Percentiles rank a stretch among this genome's conserved stretches.
Conservation (phyloP, 2,797 vertebrate species). For the Tenualosa thibaudeaui region DNA sequence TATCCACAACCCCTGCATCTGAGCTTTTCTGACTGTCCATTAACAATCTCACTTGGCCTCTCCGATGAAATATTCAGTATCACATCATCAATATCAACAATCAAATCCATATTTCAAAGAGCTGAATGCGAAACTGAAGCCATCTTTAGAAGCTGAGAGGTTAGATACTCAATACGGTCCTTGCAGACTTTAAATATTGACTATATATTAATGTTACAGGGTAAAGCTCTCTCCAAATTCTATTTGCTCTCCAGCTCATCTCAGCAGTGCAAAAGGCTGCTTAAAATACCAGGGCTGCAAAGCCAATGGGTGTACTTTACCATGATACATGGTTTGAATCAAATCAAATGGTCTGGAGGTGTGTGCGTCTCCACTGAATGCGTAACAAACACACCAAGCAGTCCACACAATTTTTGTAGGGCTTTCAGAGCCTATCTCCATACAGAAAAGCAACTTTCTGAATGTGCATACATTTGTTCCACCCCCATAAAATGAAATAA, state of each 20-base stretch:
- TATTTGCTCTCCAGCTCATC: conserved; percentile 32
- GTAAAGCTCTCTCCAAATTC: conserved; percentile 47
- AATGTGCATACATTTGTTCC: conserved; percentile 39
- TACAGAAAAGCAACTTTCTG: conserved; percentile 42
- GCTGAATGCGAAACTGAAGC: conserved; percentile 27
- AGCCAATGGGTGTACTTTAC: conserved; percentile 39
- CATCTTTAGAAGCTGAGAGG: conserved; percentile 26
- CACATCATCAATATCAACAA: conserved; percentile 43
- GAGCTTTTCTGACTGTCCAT: background rate
- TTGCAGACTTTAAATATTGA: conserved; percentile 42
- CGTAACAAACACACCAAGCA: conserved; percentile 21
- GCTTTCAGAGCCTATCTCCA: conserved; percentile 29
- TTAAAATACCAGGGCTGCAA: conserved; percentile 44
- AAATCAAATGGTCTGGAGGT: conserved; percentile 42
- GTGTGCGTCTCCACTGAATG: background rate
- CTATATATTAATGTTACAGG: conserved; percentile 45
- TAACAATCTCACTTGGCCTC: background rate
- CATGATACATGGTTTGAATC: conserved; percentile 46
- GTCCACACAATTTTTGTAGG: conserved; percentile 22
- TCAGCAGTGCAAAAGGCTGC: conserved; percentile 38
- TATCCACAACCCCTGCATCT: background rate
- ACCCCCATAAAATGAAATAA: conserved; percentile 46
- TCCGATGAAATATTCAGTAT: conserved; percentile 29
- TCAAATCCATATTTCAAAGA: conserved; percentile 40
- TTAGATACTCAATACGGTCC: conserved; percentile 13